Conservation (phyloP, 2,888 invertebrate species). For the Coecobrya sp. region DNA sequence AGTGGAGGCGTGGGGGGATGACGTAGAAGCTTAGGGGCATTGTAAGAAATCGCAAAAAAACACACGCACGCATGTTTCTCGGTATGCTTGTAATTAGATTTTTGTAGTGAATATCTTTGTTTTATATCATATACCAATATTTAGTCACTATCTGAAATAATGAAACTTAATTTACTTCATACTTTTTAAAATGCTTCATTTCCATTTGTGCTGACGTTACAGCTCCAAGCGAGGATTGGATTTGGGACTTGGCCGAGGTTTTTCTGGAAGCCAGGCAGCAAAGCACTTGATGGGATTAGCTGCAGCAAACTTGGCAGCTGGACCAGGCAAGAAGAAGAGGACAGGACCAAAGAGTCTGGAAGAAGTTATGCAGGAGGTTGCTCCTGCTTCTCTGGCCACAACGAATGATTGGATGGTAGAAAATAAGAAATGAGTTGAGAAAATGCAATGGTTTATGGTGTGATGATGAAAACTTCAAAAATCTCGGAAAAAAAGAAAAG, state of each 20-base stretch:
- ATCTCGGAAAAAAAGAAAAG: not conserved
- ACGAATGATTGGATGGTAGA: conserved; percentile 83
- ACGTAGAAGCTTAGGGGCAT: too few relatives aligned
- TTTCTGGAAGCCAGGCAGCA: conserved; percentile 96
- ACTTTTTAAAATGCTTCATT: conserved; percentile 26
- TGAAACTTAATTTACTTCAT: not conserved
- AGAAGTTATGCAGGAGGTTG: conserved; percentile 65
- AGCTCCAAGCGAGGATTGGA: conserved; percentile 96
- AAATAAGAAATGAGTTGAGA: conserved; percentile 78
- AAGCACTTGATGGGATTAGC: conserved; percentile 97
- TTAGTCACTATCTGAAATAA: too few relatives aligned
- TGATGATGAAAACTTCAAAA: conserved; percentile 3
- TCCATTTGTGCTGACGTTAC: conserved; percentile 84
- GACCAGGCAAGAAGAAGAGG: conserved; percentile 86
- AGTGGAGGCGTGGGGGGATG: too few relatives aligned
- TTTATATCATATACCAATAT: too few relatives aligned
- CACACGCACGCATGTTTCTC: too few relatives aligned
- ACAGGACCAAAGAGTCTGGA: conserved; percentile 74
- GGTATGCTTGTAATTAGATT: too few relatives aligned
- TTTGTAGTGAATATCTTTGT: too few relatives aligned
- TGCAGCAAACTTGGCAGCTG: conserved; percentile 92
- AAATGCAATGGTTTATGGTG: not conserved
- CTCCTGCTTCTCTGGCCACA: conserved; percentile 74
- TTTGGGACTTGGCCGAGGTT: conserved; percentile 95
- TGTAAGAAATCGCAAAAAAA: too few relatives aligned